These are phyloP conservation scores for Pentalonia nigronervosa DNA, from an alignment of 1,140 invertebrate genomes.

Conservation along the genomic window DNA sequence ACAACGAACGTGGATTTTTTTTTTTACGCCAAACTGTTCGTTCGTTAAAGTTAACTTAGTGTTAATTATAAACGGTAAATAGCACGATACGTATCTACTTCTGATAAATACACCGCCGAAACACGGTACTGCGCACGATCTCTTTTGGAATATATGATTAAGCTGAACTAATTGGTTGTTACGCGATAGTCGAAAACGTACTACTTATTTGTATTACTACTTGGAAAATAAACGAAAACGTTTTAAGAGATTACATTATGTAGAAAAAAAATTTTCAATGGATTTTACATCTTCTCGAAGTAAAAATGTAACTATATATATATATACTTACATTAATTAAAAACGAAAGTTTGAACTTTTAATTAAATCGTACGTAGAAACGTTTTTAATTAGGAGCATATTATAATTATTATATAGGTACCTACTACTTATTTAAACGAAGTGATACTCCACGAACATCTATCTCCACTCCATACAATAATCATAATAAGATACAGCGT, in stretches of 20 bases:
- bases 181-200: not conserved
- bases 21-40: not conserved
- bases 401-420: not conserved
- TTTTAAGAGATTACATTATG: not conserved
- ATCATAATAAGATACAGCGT: not conserved
- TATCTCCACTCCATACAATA: not conserved
- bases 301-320: not conserved
- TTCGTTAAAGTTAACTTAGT: not conserved
- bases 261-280: not conserved
- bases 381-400: not conserved
- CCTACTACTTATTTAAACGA: not conserved
- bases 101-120: not conserved
- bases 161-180: constrained; percentile 3
- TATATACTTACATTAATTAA: not conserved
- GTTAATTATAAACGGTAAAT: constrained; percentile 20
- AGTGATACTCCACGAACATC: not conserved
- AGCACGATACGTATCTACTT: not conserved
- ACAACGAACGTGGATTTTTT: too few relatives aligned
- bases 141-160: not conserved
- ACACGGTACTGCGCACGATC: not conserved
- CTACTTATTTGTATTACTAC: not conserved
- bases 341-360: not conserved
- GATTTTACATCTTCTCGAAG: not conserved
- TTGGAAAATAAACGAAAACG: not conserved
- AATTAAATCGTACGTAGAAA: constrained; percentile 11